A percentile compares a stretch with the other conserved stretches of the same genome.
These are phyloP conservation scores for Lepidocolaptes lacrymiger DNA, from an alignment of 2,797 vertebrate genomes.

Conservation along the genomic window DNA sequence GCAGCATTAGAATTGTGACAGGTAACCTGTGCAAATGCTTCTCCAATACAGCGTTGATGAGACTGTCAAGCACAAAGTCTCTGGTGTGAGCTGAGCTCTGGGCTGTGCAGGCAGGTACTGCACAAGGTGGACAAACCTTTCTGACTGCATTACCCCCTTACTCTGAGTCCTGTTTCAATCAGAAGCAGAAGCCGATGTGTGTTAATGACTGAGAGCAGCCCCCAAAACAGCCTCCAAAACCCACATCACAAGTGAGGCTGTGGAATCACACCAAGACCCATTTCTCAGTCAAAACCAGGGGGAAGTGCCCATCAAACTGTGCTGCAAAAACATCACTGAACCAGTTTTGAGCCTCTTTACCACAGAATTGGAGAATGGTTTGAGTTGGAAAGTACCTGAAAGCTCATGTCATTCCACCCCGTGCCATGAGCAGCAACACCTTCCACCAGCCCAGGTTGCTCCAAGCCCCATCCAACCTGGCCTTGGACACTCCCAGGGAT, in stretches of 20 bases:
- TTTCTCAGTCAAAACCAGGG: neutral
- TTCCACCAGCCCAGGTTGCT: neutral
- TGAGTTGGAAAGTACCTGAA: neutral
- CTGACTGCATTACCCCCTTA: neutral
- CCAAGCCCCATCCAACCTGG: neutral
- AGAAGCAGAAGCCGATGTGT: fast-evolving
- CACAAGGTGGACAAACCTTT: neutral
- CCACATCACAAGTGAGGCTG: neutral
- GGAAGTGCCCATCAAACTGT: neutral
- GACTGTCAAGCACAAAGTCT: neutral
- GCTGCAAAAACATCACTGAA: neutral
- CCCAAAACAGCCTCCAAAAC: neutral
- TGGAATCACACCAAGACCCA: fast-evolving
- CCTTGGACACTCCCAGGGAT: neutral
- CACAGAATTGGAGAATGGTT: neutral
- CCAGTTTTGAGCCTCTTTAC: neutral
- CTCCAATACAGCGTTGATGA: neutral
- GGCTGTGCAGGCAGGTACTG: neutral
- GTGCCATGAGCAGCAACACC: neutral
- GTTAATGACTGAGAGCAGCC: neutral
- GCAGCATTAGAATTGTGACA: neutral
- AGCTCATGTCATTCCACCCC: no score
- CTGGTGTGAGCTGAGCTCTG: neutral
- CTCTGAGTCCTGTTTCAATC: neutral
- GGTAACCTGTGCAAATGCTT: neutral